Conservation (phyloP, 2,113 vertebrate genomes). For the Kobus ellipsiprymnus region DNA sequence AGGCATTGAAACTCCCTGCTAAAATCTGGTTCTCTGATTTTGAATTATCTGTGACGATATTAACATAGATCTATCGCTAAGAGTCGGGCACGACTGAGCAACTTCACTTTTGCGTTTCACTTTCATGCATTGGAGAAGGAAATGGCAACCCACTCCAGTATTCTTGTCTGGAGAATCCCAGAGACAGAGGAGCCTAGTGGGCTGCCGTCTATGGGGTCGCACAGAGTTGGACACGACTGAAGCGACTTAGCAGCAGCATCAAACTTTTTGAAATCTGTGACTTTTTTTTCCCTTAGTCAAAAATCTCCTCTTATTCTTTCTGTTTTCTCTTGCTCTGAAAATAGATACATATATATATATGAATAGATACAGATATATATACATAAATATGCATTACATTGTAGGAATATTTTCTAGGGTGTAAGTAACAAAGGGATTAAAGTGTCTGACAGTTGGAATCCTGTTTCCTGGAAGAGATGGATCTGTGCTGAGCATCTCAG, state of each 20-base stretch:
- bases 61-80: not conserved
- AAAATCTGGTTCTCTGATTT: not conserved
- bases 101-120: no score
- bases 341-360: not conserved
- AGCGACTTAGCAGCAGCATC: no score
- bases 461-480: not conserved
- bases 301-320: not conserved
- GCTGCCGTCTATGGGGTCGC: no score
- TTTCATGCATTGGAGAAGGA: no score
- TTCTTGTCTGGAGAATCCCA: no score
- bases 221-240: no score
- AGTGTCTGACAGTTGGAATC: not conserved
- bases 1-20: not conserved
- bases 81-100: no score
- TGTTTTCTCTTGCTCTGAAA: conserved; percentile 26
- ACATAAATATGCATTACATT: not conserved
- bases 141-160: no score
- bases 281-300: not conserved
- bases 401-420: not conserved
- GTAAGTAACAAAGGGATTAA: not conserved
- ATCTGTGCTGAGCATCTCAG: not conserved
- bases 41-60: not conserved
- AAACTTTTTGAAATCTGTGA: not conserved
- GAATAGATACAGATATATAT: no score
- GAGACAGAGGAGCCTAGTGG: no score